A percentile compares a stretch with the other conserved stretches of the same genome.
These are phyloP conservation scores for Echinarachnius parma DNA, from an alignment of 53 echinoderm and acorn worm genomes.

Conservation along the genomic window DNA sequence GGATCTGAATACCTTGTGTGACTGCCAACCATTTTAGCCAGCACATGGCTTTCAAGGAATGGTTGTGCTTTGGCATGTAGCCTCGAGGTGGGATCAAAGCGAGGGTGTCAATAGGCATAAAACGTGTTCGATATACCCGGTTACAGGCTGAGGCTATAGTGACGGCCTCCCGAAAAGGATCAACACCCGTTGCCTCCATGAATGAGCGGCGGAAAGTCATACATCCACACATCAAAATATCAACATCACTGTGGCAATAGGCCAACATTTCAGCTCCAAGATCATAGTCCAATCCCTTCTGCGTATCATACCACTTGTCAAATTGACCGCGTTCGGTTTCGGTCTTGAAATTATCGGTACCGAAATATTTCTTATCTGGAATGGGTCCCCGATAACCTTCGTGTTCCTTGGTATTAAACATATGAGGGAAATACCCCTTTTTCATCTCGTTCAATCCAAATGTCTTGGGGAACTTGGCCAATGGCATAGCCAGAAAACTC, in stretches of 20 bases:
- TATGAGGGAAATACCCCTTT: conserved; percentile 52
- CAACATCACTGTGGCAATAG: neutral
- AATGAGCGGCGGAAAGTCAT: neutral
- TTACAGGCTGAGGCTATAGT: conserved; percentile 65
- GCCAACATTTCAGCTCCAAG: neutral
- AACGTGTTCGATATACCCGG: conserved; percentile 52
- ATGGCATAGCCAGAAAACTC: conserved; percentile 44
- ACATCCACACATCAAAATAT: too few relatives aligned
- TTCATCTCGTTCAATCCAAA: conserved; percentile 23
- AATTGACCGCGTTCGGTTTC: too few relatives aligned
- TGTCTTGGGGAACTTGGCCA: conserved; percentile 17
- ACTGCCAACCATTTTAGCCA: conserved; percentile 33
- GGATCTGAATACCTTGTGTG: conserved; percentile 7
- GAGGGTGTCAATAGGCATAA: conserved; percentile 39
- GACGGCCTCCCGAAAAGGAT: conserved; percentile 44
- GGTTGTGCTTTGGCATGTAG: conserved; percentile 3
- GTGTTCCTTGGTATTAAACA: conserved; percentile 40
- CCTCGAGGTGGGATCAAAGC: neutral
- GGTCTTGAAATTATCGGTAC: conserved; percentile 11
- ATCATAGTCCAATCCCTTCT: neutral
- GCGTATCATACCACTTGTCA: neutral
- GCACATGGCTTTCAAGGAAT: conserved; percentile 30
- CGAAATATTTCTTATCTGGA: neutral
- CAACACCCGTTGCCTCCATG: conserved; percentile 28
- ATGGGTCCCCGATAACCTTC: conserved; percentile 30